A percentile compares a stretch with the other conserved stretches of the same genome.
These are phyloP conservation scores for Zaprionus tsacasi DNA, from an alignment of 1,140 invertebrate genomes.

Conservation along the genomic window DNA sequence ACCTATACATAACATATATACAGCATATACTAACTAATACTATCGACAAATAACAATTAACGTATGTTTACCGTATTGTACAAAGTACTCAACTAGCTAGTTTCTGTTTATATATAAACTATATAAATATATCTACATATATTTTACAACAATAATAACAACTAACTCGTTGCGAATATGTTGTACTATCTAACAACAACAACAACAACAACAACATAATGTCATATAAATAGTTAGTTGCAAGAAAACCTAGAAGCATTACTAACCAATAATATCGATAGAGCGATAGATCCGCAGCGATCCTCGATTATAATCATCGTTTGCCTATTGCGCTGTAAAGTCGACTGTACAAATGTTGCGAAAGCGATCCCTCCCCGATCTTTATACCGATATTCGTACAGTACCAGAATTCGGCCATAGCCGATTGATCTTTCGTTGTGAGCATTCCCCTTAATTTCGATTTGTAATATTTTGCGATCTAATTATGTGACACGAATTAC, in stretches of 20 bases:
- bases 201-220: constrained; percentile 39
- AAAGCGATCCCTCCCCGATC: neutral
- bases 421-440: constrained; percentile 43
- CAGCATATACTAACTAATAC: constrained; percentile 34
- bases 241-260: constrained; percentile 69
- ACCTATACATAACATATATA: constrained; percentile 23
- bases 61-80: constrained; percentile 72
- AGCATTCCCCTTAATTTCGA: constrained; percentile 54
- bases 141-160: constrained; percentile 19
- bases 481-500: constrained; percentile 54
- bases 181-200: constrained; percentile 28
- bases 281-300: constrained; percentile 19
- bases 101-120: constrained; percentile 59
- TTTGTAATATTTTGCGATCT: constrained; percentile 79
- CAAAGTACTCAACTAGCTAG: constrained; percentile 66
- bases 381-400: constrained; percentile 15
- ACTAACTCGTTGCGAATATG: constrained; percentile 13
- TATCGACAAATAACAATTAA: constrained; percentile 49
- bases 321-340: constrained; percentile 14
- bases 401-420: constrained; percentile 31
- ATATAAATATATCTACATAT: no score
- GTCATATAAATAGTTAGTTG: constrained; percentile 54
- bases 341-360: constrained; percentile 23
- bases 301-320: constrained; percentile 5
- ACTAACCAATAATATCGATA: constrained; percentile 51